phyloP scores from a whole-genome alignment of 2,888 invertebrate species.

The Diplazon laetatorius region DNA sequence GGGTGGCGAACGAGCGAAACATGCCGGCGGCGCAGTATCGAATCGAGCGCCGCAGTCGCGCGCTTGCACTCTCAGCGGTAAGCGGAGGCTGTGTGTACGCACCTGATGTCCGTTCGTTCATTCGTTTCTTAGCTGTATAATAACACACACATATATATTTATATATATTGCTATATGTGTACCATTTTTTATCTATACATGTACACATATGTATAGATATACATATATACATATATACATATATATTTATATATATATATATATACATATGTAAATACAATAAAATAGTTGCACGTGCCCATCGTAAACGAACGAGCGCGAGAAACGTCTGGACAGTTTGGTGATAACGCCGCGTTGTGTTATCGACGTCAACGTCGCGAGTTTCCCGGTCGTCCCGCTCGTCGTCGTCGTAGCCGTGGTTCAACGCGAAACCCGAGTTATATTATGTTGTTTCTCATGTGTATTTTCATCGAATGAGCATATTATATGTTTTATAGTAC shows the following conservation, averaged over 20 bases:
- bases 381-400: conserved; percentile 20
- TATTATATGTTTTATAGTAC: too few species aligned
- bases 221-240: conserved; percentile 23
- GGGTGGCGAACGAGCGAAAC: conserved; percentile 68
- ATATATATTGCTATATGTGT: too few species aligned
- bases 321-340: conserved; percentile 30
- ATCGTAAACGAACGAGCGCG: conserved; percentile 41
- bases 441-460: conserved; percentile 37
- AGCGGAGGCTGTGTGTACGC: conserved; percentile 71
- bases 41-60: conserved; percentile 78
- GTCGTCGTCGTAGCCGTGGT: conserved; percentile 37
- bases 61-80: conserved; percentile 80
- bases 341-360: conserved; percentile 49
- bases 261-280: too few species aligned
- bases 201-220: too few species aligned
- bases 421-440: conserved; percentile 23
- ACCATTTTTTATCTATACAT: too few species aligned
- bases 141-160: conserved; percentile 9
- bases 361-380: conserved; percentile 60
- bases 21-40: conserved; percentile 74
- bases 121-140: conserved; percentile 59
- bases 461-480: conserved; percentile 11
- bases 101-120: conserved; percentile 52
- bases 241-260: conserved; percentile 19
- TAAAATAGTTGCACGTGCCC: conserved; percentile 40